Evolutionary conservation across 2,888 invertebrate species (phyloP), one percentile per base, ranked within the genome.

Genomic region (Schrankia costaestrigalis): DNA sequence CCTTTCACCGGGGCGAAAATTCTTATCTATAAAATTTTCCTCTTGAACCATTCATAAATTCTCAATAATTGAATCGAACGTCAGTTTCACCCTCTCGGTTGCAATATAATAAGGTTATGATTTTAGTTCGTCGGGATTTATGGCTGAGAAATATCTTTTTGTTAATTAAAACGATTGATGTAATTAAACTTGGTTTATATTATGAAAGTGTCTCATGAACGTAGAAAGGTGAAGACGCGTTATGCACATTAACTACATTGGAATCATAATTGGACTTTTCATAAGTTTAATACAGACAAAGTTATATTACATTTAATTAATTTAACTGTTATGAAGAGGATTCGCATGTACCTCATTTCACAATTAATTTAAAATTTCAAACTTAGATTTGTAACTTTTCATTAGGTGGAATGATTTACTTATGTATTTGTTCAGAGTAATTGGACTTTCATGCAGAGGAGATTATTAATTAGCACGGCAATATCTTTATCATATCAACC

Each of bases 1-100:
- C 71, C 67, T 63, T 65, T 48, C 64, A 66, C 63, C 61, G 56
- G 57, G 52, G 67, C 62, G 72, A 69, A 76, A 74, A 80, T 74
- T 78, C 65, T 64, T 71, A 73, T 69, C 61, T 73, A 77, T 81
- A 77, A 77, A 79, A 78, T 74, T 72, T 73, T 71, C 71, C 73
- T 74, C 69, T 60, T 63, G 69, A 71, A 56, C 68, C 72, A 70
- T 78, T 80, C 74, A 77, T 81, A 81, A 83, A 79, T 80, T 81
- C 62, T 74, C 73, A 61, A 77, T 83, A 81, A 81, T 81, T 79
- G 79, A 80, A 78, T 81, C 56, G 69, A 72, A 73, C 69, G 78
- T 72, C 78, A 71, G 65, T 53, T 51, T 68, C 64, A 68, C 63
- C 64, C 63, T 66, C 63, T 61, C 48, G 45, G 62, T 56, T 68